Percentiles rank a stretch among this genome's conserved stretches.
These are phyloP conservation scores for Crotalus horridus DNA, from an alignment of 2,113 vertebrate genomes.

Conservation along the genomic window DNA sequence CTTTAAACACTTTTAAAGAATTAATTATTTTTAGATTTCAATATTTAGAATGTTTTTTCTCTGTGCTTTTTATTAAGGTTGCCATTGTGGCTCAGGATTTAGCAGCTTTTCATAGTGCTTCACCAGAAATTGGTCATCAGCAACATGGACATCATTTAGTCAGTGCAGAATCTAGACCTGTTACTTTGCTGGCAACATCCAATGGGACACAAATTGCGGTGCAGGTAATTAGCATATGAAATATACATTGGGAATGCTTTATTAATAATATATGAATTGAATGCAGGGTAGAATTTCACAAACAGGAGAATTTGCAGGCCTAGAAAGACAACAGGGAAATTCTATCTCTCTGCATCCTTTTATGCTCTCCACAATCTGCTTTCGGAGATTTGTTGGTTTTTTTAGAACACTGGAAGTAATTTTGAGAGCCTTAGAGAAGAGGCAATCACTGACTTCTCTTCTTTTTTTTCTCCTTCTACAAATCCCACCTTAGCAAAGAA, in stretches of 20 bases:
- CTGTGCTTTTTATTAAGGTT: constrained; percentile 77
- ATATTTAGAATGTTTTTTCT: constrained; percentile 24
- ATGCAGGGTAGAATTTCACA: background rate
- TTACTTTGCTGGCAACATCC: constrained; percentile 94
- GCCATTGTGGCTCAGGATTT: constrained; percentile 97
- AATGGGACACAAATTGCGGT: constrained; percentile 99
- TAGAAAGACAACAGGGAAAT: background rate
- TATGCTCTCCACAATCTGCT: background rate
- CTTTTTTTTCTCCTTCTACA: background rate
- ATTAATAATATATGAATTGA: background rate
- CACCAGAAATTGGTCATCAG: constrained; percentile 85
- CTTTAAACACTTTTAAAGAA: background rate
- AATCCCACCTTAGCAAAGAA: background rate
- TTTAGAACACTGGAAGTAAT: background rate
- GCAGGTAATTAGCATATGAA: constrained; percentile 75
- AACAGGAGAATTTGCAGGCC: background rate
- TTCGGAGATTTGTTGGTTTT: background rate
- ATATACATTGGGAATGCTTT: background rate
- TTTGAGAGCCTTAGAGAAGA: background rate
- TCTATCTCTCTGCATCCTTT: background rate
- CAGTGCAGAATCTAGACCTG: constrained; percentile 81
- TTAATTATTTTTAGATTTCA: background rate
- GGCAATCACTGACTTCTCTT: background rate
- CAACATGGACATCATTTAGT: constrained; percentile 84
- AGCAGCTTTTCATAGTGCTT: constrained; percentile 87